phyloP scores from a whole-genome alignment of 2,113 vertebrate species.

The Tychaedon coryphoeus region DNA sequence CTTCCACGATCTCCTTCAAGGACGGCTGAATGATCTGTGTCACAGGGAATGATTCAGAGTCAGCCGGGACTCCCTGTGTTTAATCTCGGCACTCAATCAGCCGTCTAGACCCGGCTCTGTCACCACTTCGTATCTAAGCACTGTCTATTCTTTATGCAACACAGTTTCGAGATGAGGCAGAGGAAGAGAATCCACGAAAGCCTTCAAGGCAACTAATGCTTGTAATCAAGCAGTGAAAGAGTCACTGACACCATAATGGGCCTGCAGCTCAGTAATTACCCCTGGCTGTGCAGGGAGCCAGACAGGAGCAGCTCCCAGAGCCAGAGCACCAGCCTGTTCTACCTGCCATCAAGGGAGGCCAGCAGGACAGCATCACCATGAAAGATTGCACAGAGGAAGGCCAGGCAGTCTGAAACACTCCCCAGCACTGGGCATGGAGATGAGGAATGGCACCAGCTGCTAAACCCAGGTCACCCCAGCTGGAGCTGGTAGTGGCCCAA shows the following conservation, averaged over 20 bases:
- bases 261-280: slow-evolving; percentile 4
- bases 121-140: slow-evolving; percentile 38
- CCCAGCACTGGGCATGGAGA: rapidly evolving
- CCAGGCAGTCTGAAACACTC: not conserved
- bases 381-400: not conserved
- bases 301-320: not conserved
- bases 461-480: not conserved
- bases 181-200: slow-evolving; percentile 37
- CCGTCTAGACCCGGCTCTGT: slow-evolving; percentile 32
- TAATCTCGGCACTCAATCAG: slow-evolving; percentile 10
- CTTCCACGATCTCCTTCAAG: slow-evolving; percentile 77
- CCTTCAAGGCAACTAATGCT: slow-evolving; percentile 14
- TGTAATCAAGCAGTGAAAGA: slow-evolving; percentile 12
- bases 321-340: slow-evolving; percentile 19
- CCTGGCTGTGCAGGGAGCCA: not conserved
- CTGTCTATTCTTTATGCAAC: slow-evolving; percentile 4
- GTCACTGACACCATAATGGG: not conserved
- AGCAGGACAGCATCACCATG: not conserved
- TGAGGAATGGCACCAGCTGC: not conserved
- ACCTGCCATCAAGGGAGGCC: not conserved
- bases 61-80: not conserved
- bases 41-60: slow-evolving; percentile 17
- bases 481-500: not conserved
- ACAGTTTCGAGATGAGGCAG: slow-evolving; percentile 40
- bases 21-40: slow-evolving; percentile 65